Base-by-base conservation (phyloP, 2,113 vertebrate genomes). In the Poecilia latipinna region DNA sequence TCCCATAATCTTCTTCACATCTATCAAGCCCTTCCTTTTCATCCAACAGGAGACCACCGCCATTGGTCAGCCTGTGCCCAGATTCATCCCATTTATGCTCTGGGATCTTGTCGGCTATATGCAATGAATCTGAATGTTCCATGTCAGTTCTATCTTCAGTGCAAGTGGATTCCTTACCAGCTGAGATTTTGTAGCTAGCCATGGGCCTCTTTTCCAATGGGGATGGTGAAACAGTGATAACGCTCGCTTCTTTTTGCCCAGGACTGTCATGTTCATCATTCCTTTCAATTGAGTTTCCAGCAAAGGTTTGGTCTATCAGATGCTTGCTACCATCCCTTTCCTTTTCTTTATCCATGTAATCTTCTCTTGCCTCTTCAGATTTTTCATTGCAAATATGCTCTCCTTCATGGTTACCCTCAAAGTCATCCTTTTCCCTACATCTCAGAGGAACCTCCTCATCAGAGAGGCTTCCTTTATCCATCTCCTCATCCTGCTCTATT, bases 391-490 rank as follows among this genome's bases (percentile, higher is more conserved):
- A 75, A 78, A 57, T 83, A 37, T 89, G 89, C 35, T 74, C 37
- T 10, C 87, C 83, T 54, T 44, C 72, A 65, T 32, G 65, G 0
- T 61, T 60, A 6, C 63, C 22, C 0, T 80, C 79, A 24, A 70
- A 87, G 51, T 95, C 93, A 31, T 89, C 90, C 75, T 84, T 90
- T 8, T 95, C 94, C 90, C 86, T 93, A 75, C 87, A 88, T 17
- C 91, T 94, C 63, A 94, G 66, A 61, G 89, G 88, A 57, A 74
- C 51, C 8, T 96, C 96, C 2, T 97, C 96, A 61, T 97, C 97
- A 0, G 96, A 96, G 79, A 94, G 92, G 88, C 95, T 94, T 4
- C 75, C 88, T 15, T 92, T 95, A 3, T 92, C 92, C 72, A 91
- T 90, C 65, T 94, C 94, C 1, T 93, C 83, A 1, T 90, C 92